Evolutionary conservation across 2,113 vertebrate species (phyloP).

Genomic region (Bettongia penicillata): DNA sequence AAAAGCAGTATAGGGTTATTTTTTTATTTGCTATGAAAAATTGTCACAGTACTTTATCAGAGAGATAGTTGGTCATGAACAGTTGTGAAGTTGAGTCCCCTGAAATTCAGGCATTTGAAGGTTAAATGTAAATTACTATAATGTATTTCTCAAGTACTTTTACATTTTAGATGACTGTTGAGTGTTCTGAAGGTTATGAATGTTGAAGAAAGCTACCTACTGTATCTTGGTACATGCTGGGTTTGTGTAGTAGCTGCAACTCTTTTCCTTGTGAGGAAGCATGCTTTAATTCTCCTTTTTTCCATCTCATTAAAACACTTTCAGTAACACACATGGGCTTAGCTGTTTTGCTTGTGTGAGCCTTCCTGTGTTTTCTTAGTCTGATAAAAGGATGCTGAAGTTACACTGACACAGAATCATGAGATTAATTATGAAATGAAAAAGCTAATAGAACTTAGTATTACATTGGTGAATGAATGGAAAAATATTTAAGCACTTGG

Average conservation of each 20-base stretch:
- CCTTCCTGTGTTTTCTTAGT: conserved; percentile 24
- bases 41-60: neutral
- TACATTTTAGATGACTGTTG: neutral
- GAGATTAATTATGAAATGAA: conserved; percentile 15
- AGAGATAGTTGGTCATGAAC: neutral
- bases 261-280: neutral
- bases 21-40: neutral
- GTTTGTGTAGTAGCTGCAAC: neutral
- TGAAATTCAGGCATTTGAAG: neutral
- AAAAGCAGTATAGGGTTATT: neutral
- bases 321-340: neutral
- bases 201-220: neutral
- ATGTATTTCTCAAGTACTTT: neutral
- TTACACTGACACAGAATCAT: neutral
- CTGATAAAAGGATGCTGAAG: conserved; percentile 23
- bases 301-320: neutral
- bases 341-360: neutral
- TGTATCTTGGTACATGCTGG: neutral
- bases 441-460: neutral
- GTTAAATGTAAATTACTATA: neutral
- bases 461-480: neutral
- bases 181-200: neutral
- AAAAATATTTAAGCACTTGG: neutral
- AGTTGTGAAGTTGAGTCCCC: neutral
- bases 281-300: neutral